Evolutionary conservation across 2,113 vertebrate genomes (phyloP).

Genomic region (Myrmecobius fasciatus): DNA sequence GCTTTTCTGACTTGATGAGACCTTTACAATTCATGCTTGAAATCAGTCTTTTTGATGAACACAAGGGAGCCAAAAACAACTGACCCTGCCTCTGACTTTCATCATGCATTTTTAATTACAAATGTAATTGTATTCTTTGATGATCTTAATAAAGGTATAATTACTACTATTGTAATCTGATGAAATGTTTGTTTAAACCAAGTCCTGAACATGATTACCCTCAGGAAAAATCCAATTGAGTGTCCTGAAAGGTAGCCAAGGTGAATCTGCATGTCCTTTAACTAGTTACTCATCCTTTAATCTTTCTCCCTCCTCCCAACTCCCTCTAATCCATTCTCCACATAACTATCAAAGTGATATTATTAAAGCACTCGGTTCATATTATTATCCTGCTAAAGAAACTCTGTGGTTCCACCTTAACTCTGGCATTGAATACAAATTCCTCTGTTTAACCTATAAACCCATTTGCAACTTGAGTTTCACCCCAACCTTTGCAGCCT

Average conservation of each 20-base stretch:
- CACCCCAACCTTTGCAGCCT: not conserved
- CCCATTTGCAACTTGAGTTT: not conserved
- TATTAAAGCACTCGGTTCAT: not conserved
- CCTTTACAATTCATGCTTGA: not conserved
- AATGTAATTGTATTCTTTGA: not conserved
- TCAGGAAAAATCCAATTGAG: not conserved
- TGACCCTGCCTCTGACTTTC: not conserved
- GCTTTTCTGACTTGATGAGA: not conserved
- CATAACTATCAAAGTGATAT: not conserved
- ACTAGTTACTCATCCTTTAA: not conserved
- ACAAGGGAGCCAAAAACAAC: not conserved
- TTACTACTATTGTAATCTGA: not conserved
- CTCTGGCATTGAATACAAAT: not conserved
- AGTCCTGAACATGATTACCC: not conserved
- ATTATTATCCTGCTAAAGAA: not conserved
- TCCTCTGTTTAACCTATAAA: not conserved
- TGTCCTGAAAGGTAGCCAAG: not conserved
- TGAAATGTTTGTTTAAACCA: not conserved
- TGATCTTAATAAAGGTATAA: not conserved
- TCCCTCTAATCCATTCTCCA: not conserved
- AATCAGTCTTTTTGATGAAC: not conserved
- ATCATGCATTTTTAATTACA: not conserved
- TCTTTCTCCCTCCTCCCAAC: not conserved
- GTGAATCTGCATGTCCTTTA: not conserved
- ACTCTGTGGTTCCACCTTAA: not conserved